Conservation (phyloP, 2,797 vertebrate species). For the Pseudomugil tenellus region DNA sequence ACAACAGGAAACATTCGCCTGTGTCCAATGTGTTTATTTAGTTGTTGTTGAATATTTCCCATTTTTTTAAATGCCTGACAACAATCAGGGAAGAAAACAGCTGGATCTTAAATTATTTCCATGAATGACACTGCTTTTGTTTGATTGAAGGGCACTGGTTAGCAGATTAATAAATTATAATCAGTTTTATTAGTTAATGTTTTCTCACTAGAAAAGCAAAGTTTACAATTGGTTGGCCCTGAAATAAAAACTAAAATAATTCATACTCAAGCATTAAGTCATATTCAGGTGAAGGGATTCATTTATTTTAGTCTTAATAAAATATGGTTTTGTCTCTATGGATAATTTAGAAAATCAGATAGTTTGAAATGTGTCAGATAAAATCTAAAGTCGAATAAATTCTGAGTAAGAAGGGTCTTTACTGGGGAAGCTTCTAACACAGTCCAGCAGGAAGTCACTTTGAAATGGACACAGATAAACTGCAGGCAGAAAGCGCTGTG, state of each 20-base stretch:
- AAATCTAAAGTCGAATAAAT: conserved; percentile 4
- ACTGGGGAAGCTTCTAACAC: background rate
- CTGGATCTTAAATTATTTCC: background rate
- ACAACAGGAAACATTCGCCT: background rate
- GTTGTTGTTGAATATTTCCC: background rate
- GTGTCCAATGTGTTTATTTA: background rate
- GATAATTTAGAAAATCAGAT: no score
- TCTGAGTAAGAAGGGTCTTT: background rate
- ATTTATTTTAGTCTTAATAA: no score
- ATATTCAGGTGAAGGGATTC: background rate
- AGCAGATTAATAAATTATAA: background rate
- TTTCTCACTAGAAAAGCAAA: background rate
- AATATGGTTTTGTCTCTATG: no score
- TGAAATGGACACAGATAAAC: background rate
- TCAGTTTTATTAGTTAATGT: background rate
- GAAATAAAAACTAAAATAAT: background rate
- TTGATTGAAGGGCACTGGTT: background rate
- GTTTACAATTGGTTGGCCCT: background rate
- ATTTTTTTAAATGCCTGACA: background rate
- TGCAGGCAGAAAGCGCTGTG: background rate
- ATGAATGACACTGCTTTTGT: background rate
- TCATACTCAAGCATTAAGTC: background rate
- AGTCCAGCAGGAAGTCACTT: background rate
- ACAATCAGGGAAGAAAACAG: background rate
- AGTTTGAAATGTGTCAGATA: no score